A percentile compares a stretch with the other conserved stretches of the same genome.
Evolutionary conservation across 2,113 vertebrate genomes (phyloP).

Genomic region (Falco punctatus): DNA sequence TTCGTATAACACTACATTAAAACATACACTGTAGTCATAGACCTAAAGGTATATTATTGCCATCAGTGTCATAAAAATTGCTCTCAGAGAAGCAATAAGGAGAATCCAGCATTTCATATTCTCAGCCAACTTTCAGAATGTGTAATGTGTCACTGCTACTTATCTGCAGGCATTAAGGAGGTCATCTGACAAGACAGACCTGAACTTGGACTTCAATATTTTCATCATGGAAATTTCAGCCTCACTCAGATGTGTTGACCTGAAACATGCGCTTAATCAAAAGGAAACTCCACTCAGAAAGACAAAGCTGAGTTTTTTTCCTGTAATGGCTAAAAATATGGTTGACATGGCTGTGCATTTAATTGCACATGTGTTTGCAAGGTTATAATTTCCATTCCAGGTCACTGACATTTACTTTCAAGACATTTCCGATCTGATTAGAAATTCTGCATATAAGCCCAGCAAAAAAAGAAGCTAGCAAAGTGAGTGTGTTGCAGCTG

Average conservation of each 20-base stretch:
- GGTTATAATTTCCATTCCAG: slow-evolving; percentile 45
- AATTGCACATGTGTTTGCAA: slow-evolving; percentile 39
- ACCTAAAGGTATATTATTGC: not conserved
- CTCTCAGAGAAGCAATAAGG: not conserved
- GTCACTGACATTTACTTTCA: slow-evolving; percentile 27
- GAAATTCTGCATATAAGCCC: not conserved
- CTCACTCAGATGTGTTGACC: slow-evolving; percentile 33
- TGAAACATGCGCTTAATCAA: slow-evolving; percentile 39
- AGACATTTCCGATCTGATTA: slow-evolving; percentile 14
- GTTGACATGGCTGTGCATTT: not conserved
- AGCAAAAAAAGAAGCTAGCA: not conserved
- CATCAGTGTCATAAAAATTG: not conserved
- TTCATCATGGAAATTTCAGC: slow-evolving; percentile 29
- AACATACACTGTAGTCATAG: not conserved
- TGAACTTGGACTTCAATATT: slow-evolving; percentile 20
- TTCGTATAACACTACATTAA: not conserved
- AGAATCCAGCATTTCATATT: not conserved
- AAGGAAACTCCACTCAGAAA: slow-evolving; percentile 1
- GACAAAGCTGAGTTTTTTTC: not conserved
- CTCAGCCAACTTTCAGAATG: not conserved
- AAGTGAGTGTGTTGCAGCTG: not conserved
- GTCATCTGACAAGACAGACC: slow-evolving; percentile 25
- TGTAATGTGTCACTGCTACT: not conserved
- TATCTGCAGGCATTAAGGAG: slow-evolving; percentile 30
- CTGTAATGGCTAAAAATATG: slow-evolving; percentile 10